These are phyloP conservation scores for Chloromyia formosa DNA, from an alignment of 2,888 invertebrate genomes.

Conservation along the genomic window DNA sequence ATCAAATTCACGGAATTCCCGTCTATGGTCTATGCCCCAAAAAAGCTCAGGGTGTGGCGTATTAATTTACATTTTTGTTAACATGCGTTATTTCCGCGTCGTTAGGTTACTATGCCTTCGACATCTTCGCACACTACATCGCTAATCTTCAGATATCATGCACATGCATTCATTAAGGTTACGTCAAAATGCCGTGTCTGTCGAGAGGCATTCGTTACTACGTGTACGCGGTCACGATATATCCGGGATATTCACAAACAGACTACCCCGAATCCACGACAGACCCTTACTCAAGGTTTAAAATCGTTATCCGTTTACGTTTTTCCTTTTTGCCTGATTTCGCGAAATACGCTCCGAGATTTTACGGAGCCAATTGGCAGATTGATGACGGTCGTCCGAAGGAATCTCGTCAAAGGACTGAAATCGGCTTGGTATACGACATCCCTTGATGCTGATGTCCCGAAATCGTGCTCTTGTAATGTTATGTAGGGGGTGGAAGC, in stretches of 20 bases:
- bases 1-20: too few species aligned
- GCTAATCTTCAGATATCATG: slow-evolving; percentile 30
- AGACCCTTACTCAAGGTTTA: background rate
- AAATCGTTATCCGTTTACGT: too few species aligned
- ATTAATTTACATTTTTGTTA: slow-evolving; percentile 43
- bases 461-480: slow-evolving; percentile 13
- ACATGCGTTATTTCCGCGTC: slow-evolving; percentile 17
- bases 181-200: too few species aligned
- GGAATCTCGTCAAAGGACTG: slow-evolving; percentile 38
- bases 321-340: background rate
- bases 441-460: slow-evolving; percentile 19
- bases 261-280: background rate
- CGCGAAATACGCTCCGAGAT: slow-evolving; percentile 21
- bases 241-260: too few species aligned
- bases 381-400: slow-evolving; percentile 11
- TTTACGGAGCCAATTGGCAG: slow-evolving; percentile 3
- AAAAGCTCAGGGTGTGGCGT: slow-evolving; percentile 44
- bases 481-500: background rate
- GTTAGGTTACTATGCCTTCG: too few species aligned
- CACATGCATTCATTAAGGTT: background rate
- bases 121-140: slow-evolving; percentile 14
- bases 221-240: too few species aligned
- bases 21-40: too few species aligned
- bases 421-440: slow-evolving; percentile 34
- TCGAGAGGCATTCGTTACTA: too few species aligned